Conservation (phyloP, 2,888 invertebrate species). For the Lamproptera curius region DNA sequence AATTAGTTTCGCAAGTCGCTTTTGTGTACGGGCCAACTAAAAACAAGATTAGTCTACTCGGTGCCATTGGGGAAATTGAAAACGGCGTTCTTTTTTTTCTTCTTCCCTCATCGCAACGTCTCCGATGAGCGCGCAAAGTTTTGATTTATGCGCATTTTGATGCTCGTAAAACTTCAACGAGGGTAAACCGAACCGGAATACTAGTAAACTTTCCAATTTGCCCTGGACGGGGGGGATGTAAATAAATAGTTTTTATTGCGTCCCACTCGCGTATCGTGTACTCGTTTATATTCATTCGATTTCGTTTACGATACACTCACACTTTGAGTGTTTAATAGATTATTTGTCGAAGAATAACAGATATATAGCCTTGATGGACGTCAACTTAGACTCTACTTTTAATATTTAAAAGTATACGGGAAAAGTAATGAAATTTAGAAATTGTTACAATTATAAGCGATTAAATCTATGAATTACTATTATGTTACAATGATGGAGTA, state of each 20-base stretch:
- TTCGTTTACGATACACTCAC: not conserved
- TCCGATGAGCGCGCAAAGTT: conserved; percentile 37
- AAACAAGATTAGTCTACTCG: conserved; percentile 12
- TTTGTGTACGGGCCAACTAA: not conserved
- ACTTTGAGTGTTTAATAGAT: not conserved
- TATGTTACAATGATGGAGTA: no score
- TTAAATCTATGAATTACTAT: no score
- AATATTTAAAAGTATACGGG: no score
- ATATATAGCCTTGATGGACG: no score
- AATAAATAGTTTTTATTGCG: conserved; percentile 18
- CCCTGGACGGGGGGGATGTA: conserved; percentile 26
- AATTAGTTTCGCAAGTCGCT: conserved; percentile 5
- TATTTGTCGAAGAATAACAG: no score
- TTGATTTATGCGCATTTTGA: conserved; percentile 32
- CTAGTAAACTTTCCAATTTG: conserved; percentile 42
- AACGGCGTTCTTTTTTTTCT: conserved; percentile 54
- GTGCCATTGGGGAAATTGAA: conserved; percentile 56
- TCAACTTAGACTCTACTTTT: no score
- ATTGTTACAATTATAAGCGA: no score
- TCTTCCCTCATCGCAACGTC: no score
- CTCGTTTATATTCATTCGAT: not conserved
- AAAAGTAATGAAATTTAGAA: no score
- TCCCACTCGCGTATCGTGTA: conserved; percentile 17
- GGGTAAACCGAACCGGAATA: conserved; percentile 40
- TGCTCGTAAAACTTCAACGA: conserved; percentile 36